Base-by-base conservation (phyloP, 2,797 vertebrate species). In the Chromobotia macracanthus region DNA sequence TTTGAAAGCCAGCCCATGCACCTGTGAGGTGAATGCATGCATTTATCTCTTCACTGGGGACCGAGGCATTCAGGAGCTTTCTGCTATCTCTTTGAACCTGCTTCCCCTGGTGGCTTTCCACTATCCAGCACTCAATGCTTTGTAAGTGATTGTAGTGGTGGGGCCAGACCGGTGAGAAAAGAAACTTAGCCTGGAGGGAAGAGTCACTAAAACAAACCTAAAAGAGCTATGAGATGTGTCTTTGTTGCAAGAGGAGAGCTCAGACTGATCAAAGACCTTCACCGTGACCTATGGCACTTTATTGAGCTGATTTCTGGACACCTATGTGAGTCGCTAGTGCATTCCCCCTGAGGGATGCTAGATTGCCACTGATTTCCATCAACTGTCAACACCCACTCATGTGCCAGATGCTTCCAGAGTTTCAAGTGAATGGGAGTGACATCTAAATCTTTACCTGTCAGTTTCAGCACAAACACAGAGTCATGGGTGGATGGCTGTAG, bases 71-170 rank as follows among this genome's bases (percentile, higher is more conserved):
- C 90, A 88, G 89, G 93, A 83, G 88, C 89, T 89, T 87, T 83
- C 89, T 89, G 88, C 89, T 89, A 87, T 83, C 89, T 89, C 91
- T 93, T 93, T 94, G 91, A 94, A 93, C 88, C 88, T 88, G 84
- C 92, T 89, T 90, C 89, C 87, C 92, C 88, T 90, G 89, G 92
- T 93, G 92, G 92, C 91, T 93, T 89, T 90, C 88, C 94, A 88
- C 89, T 88, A 92, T 90, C 91, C 89, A 92, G 84, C 81, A 85
- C 89, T 90, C 89, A 83, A 86, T 89, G 91, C 92, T 96, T 92
- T 93, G 95, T 96, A 97, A 98, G 96, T 92, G 95, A 97, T 94
- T 96, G 95, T 94, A 95, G 95, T 96, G 96, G 97, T 90, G 80
- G 93, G 86, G 87, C 86, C 89, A 90, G 92, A 89, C 90, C 88